Base-by-base conservation (phyloP, 2,797 vertebrate species). In the Oryzias dopingdopingensis region DNA sequence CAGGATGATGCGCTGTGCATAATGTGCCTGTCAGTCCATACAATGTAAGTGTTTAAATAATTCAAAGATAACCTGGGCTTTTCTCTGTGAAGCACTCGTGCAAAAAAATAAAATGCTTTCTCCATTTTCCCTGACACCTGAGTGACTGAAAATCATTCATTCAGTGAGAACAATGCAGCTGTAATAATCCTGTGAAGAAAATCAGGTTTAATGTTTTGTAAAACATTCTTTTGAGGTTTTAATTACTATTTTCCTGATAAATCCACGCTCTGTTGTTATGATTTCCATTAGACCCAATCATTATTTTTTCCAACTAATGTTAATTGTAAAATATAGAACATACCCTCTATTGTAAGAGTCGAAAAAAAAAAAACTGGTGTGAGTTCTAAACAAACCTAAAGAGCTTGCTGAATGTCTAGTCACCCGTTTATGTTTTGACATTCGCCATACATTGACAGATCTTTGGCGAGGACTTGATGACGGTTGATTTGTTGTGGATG, bases 401-500 rank as follows among this genome's bases (percentile, higher is more conserved):
- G 6, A 24, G 42, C 20, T 59, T 53, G 20, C 44, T 59, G 41
- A 74, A 70, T 24, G 29, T 22, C 52, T n/a, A 7, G 26, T 72
- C 62, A 53, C 41, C 65, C 56, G 22, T 62, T 70, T 70, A 64
- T 43, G 65, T 65, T 52, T 22, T 56, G n/a, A 22, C 67, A 53
- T 73, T 79, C 56, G 64, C 59, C 55, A 58, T 65, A 83, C 80
- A 64, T 73, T 75, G 66, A 59, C 46, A 3, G 62, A 45, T 70
- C 77, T 77, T 75, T 46, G 41, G 64, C 56, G 15, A 23, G n/a
- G 47, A 49, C 59, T 55, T 78, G 79, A 82, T 70, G 67, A 81
- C 76, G 79, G 67, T 18, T 69, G 75, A 83, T 79, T 83, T 81
- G 78, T 72, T 82, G 52, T 81, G 76, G 86, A 86, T 81, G 84